phyloP scores from a whole-genome alignment of 2,797 vertebrate genomes.

The Halcyon badia region DNA sequence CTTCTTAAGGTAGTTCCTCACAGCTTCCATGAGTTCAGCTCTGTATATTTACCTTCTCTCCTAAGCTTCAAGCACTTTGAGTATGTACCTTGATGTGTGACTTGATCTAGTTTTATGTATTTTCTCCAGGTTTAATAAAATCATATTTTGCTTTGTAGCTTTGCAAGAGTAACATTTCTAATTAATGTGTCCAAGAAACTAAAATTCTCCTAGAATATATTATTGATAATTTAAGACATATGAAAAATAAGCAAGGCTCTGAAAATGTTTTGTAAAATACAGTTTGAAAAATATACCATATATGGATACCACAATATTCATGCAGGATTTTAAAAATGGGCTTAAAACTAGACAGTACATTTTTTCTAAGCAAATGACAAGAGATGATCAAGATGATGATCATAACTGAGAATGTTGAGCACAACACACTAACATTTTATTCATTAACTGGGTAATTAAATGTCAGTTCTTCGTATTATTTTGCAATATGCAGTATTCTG shows the following conservation, averaged over 20 bases:
- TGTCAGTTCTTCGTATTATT: not conserved
- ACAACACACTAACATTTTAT: not conserved
- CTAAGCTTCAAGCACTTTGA: not conserved
- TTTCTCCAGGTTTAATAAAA: not conserved
- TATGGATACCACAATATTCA: not conserved
- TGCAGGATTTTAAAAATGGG: not conserved
- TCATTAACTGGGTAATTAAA: not conserved
- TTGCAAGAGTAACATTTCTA: not conserved
- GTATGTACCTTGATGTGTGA: not conserved
- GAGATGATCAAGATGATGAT: not conserved
- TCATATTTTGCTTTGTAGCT: not conserved
- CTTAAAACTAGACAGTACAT: not conserved
- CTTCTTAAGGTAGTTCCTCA: not conserved
- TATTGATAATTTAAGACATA: not conserved
- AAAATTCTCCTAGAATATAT: not conserved
- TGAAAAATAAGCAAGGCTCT: not conserved
- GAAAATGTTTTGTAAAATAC: not conserved
- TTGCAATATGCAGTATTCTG: not conserved
- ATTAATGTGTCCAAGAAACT: not conserved
- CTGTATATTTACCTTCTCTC: not conserved
- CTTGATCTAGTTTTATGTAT: not conserved
- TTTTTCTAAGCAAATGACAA: not conserved
- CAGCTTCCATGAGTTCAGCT: not conserved
- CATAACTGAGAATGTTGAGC: not conserved
- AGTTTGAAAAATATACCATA: not conserved